phyloP scores from a whole-genome alignment of 2,888 invertebrate genomes.

The Pseudeuparius sepicola region DNA sequence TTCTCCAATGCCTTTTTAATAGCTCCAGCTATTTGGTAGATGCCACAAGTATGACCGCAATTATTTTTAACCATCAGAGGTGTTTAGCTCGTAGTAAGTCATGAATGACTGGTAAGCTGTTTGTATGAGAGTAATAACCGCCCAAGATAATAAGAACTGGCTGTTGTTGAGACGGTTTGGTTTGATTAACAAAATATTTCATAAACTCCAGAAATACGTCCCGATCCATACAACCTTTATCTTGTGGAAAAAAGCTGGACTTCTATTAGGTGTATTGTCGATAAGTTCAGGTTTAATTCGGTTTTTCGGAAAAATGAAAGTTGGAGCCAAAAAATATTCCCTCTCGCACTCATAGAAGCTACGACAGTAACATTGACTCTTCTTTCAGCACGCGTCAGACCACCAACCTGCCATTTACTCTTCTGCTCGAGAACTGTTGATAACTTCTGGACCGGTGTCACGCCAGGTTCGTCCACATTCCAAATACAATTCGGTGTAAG shows the following conservation, averaged over 20 bases:
- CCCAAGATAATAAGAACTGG: constrained; percentile 14
- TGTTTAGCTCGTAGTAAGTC: neutral
- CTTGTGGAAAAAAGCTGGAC: too few relatives aligned
- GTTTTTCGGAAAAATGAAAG: constrained; percentile 13
- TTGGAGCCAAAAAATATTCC: constrained; percentile 13
- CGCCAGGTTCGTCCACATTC: too few relatives aligned
- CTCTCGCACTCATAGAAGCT: constrained; percentile 13
- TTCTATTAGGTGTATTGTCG: constrained; percentile 13
- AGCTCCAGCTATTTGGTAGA: constrained; percentile 12
- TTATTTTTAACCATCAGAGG: constrained; percentile 3
- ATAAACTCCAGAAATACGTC: constrained; percentile 15
- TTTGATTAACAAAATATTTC: constrained; percentile 17
- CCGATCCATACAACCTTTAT: constrained; percentile 14
- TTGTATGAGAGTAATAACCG: constrained; percentile 9
- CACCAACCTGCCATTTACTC: too few relatives aligned
- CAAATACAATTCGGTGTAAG: constrained; percentile 8
- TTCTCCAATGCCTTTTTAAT: constrained; percentile 10
- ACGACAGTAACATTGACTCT: constrained; percentile 13
- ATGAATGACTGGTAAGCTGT: constrained; percentile 9
- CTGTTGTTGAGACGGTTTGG: constrained; percentile 11
- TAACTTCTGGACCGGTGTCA: constrained; percentile 7
- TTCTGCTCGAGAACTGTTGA: constrained; percentile 11
- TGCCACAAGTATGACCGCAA: constrained; percentile 8
- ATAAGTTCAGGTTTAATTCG: constrained; percentile 13
- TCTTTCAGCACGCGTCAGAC: constrained; percentile 12